Conservation (phyloP, 2,113 vertebrate genomes). For the Orthochromis indermauri region DNA sequence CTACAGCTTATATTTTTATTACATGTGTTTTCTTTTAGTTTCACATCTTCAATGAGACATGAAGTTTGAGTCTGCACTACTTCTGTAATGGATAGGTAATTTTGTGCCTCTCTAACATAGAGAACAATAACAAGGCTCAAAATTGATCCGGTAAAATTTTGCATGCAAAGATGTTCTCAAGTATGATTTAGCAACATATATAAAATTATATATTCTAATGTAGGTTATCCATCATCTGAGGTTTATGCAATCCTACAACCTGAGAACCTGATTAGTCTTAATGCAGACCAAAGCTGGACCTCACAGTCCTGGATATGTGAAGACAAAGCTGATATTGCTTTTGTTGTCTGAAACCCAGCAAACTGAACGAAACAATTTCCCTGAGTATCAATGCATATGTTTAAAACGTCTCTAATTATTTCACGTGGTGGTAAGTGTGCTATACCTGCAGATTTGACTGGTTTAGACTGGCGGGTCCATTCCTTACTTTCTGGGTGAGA, state of each 20-base stretch:
- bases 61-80: accelerated
- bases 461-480: background rate
- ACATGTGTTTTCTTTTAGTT: background rate
- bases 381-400: background rate
- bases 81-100: background rate
- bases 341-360: background rate
- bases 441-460: slow-evolving; percentile 23
- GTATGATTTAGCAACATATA: background rate
- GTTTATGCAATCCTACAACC: background rate
- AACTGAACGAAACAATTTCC: background rate
- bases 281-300: background rate
- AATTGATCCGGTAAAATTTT: background rate
- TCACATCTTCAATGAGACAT: background rate
- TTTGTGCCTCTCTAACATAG: background rate
- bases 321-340: background rate
- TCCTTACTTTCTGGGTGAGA: slow-evolving; percentile 10
- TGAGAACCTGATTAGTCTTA: background rate
- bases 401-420: background rate
- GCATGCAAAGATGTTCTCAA: background rate
- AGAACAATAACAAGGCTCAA: background rate
- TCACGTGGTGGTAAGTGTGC: accelerated
- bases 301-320: background rate
- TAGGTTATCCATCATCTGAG: background rate
- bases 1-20: background rate
- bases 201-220: background rate